Conservation (phyloP, 1,140 invertebrate species). For the Zaprionus ghesquierei region DNA sequence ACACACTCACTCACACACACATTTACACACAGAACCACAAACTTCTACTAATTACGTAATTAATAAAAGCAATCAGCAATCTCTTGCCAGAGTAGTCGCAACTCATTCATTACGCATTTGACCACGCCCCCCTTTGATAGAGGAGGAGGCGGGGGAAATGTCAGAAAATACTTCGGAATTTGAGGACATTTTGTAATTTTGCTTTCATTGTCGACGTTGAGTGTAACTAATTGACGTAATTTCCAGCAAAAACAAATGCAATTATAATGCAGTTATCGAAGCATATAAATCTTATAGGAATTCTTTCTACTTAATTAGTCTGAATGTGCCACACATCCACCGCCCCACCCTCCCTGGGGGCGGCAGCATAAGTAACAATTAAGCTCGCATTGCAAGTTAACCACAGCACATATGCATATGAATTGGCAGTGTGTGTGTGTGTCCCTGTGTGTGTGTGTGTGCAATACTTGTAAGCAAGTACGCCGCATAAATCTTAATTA, state of each 20-base stretch:
- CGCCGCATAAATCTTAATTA: slow-evolving; percentile 77
- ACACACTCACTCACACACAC: neutral
- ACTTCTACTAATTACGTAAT: neutral
- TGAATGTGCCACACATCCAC: slow-evolving; percentile 66
- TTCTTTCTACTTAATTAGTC: slow-evolving; percentile 80
- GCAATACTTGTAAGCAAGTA: slow-evolving; percentile 49
- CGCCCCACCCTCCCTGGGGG: neutral
- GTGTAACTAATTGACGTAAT: slow-evolving; percentile 72
- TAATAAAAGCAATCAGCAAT: neutral
- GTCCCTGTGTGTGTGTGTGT: slow-evolving; percentile 4
- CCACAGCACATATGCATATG: slow-evolving; percentile 40
- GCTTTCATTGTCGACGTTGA: slow-evolving; percentile 51
- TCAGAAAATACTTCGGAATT: slow-evolving; percentile 24
- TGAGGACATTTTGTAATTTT: slow-evolving; percentile 34
- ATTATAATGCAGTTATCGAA: slow-evolving; percentile 54
- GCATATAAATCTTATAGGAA: slow-evolving; percentile 67
- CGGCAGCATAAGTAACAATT: slow-evolving; percentile 73
- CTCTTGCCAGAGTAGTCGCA: neutral
- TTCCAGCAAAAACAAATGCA: slow-evolving; percentile 43
- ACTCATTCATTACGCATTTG: neutral
- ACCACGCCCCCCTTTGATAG: neutral
- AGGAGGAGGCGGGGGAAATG: too few species aligned
- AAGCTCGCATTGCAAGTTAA: slow-evolving; percentile 46
- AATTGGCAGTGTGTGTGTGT: neutral
- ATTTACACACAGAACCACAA: neutral